Percentiles rank a stretch among this genome's conserved stretches.
phyloP scores from a whole-genome alignment of 2,797 vertebrate genomes.

The Labroides dimidiatus region DNA sequence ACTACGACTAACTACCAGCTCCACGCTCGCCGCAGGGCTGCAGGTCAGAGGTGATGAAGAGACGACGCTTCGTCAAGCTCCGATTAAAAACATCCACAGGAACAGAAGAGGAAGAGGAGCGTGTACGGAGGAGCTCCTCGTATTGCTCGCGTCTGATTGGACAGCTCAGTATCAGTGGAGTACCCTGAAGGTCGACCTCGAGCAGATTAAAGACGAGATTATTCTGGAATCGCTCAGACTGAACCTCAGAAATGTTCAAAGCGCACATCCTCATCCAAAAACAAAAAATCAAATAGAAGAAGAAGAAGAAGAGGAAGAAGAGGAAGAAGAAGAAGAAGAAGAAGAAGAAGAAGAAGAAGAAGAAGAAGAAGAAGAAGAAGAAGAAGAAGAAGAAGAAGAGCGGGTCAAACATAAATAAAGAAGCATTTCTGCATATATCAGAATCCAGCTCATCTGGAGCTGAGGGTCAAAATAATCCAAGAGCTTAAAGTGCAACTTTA shows the following conservation, averaged over 20 bases:
- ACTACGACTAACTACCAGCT: conserved; percentile 30
- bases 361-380: too few species aligned
- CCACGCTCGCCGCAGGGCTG: conserved; percentile 39
- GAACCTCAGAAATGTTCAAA: neutral
- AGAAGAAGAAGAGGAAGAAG: too few species aligned
- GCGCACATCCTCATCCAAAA: neutral
- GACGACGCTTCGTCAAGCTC: too few species aligned
- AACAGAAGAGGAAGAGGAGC: conserved; percentile 2
- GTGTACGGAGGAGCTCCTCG: neutral
- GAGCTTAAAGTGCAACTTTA: conserved; percentile 83
- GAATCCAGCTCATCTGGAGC: conserved; percentile 37
- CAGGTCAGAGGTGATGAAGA: conserved; percentile 22
- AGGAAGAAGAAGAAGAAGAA: too few species aligned
- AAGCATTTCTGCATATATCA: conserved; percentile 65
- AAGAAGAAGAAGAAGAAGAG: too few species aligned
- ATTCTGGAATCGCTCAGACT: neutral
- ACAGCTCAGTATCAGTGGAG: conserved; percentile 32
- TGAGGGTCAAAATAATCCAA: conserved; percentile 54
- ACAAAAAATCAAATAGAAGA: conserved; percentile 10
- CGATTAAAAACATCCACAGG: conserved; percentile 23
- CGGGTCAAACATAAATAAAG: conserved; percentile 64
- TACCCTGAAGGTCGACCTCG: conserved; percentile 51
- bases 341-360: too few species aligned
- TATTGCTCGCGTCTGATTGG: conserved; percentile 58
- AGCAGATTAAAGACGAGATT: too few species aligned